phyloP scores from a whole-genome alignment of 1,140 invertebrate genomes.

The Pectinophora gossypiella region DNA sequence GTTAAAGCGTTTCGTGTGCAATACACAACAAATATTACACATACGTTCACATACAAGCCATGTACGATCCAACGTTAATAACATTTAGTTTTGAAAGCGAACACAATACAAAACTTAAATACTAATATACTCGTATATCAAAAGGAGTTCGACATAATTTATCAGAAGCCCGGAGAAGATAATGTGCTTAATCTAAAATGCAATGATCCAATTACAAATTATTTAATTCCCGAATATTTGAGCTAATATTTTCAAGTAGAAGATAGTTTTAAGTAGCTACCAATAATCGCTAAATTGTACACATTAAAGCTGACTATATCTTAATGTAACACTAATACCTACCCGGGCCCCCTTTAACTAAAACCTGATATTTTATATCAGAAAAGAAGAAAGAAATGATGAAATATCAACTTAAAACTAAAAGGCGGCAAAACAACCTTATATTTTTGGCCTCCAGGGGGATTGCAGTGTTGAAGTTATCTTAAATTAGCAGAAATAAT shows the following conservation, averaged over 20 bases:
- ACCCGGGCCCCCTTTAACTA: not conserved
- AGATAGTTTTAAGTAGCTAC: not conserved
- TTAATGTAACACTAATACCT: not conserved
- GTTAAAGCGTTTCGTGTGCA: slow-evolving; percentile 38
- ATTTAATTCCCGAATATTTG: too few species aligned
- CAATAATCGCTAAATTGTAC: too few species aligned
- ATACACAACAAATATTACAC: slow-evolving; percentile 14
- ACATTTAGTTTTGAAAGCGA: not conserved
- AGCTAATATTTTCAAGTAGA: not conserved
- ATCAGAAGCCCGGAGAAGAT: not conserved
- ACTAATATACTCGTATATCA: not conserved
- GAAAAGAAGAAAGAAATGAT: slow-evolving; percentile 6
- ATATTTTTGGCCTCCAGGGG: slow-evolving; percentile 16
- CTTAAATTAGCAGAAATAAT: not conserved
- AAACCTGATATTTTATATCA: slow-evolving; percentile 11
- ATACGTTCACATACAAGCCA: not conserved
- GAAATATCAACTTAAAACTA: slow-evolving; percentile 11
- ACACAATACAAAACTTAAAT: slow-evolving; percentile 5
- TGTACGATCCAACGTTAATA: slow-evolving; percentile 1
- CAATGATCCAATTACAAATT: too few species aligned
- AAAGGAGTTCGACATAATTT: not conserved
- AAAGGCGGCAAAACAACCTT: slow-evolving; percentile 17
- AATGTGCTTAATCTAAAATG: not conserved
- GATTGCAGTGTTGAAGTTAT: slow-evolving; percentile 7
- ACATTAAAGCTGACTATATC: not conserved